A percentile compares a stretch with the other conserved stretches of the same genome.
These are phyloP conservation scores for Syrista parreyssii DNA, from an alignment of 2,888 invertebrate genomes.

Conservation along the genomic window DNA sequence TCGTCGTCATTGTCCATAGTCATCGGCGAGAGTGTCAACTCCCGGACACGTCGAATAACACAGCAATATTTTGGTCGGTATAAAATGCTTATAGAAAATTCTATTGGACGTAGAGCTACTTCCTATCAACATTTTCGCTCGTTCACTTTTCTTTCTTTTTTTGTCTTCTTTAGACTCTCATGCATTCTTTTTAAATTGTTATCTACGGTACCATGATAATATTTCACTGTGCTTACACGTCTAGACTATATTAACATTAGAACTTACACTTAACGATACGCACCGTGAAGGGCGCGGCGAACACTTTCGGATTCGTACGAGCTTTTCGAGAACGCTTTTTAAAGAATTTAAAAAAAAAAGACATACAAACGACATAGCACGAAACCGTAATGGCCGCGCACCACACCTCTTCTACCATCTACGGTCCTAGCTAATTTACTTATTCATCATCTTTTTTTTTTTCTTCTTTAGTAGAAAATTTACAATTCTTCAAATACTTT, in stretches of 20 bases:
- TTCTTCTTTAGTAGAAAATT: slow-evolving; percentile 55
- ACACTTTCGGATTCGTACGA: not conserved
- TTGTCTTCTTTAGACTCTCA: not conserved
- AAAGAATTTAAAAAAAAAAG: not conserved
- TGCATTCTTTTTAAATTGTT: not conserved
- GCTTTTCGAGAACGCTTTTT: not conserved
- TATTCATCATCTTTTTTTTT: slow-evolving; percentile 18
- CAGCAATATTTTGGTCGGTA: slow-evolving; percentile 54
- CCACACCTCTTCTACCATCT: not conserved
- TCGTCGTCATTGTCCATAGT: not conserved
- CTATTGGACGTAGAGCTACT: slow-evolving; percentile 24
- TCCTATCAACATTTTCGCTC: not conserved
- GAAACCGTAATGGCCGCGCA: not conserved
- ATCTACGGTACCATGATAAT: not conserved
- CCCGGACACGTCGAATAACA: slow-evolving; percentile 29
- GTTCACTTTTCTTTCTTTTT: not conserved
- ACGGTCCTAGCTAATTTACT: slow-evolving; percentile 23
- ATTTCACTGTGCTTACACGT: not conserved
- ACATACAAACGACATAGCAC: not conserved
- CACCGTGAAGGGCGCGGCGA: slow-evolving; percentile 7
- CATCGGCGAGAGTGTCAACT: not conserved
- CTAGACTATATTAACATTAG: not conserved
- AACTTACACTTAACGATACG: slow-evolving; percentile 38
- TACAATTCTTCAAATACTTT: slow-evolving; percentile 56
- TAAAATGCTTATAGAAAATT: slow-evolving; percentile 61